A percentile compares a stretch with the other conserved stretches of the same genome.
These are phyloP conservation scores for Acrossocheilus fasciatus DNA, from an alignment of 2,797 vertebrate species.

Conservation along the genomic window DNA sequence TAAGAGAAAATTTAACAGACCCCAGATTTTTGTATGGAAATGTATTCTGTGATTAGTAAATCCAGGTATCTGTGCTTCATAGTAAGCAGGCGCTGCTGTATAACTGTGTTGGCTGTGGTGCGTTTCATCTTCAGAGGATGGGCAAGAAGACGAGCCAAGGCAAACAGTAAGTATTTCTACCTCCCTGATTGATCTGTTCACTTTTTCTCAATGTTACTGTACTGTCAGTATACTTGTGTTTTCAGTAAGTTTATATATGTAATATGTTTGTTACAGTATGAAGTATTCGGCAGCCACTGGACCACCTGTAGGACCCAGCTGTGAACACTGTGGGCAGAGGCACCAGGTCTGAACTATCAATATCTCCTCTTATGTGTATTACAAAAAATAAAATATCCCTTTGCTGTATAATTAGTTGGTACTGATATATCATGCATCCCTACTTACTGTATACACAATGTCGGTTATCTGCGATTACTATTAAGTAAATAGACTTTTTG, in stretches of 20 bases:
- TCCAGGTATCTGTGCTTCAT: slow-evolving; percentile 4
- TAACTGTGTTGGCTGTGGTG: slow-evolving; percentile 90
- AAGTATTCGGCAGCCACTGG: slow-evolving; percentile 88
- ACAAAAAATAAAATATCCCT: neutral
- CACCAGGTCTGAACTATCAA: slow-evolving; percentile 81
- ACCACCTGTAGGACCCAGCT: slow-evolving; percentile 82
- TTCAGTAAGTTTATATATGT: neutral
- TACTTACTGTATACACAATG: too few species aligned
- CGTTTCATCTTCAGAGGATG: slow-evolving; percentile 87
- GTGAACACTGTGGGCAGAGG: slow-evolving; percentile 88
- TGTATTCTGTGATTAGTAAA: neutral
- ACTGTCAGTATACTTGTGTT: neutral
- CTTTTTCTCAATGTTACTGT: neutral
- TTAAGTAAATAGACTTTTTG: too few species aligned
- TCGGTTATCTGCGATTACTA: neutral
- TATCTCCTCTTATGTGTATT: neutral
- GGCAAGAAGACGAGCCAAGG: slow-evolving; percentile 80
- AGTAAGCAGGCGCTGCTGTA: slow-evolving; percentile 90
- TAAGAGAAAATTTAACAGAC: too few species aligned
- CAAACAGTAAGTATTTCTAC: slow-evolving; percentile 75
- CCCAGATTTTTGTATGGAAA: neutral
- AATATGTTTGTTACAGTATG: slow-evolving; percentile 74
- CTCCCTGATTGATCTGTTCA: neutral
- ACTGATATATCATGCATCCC: neutral
- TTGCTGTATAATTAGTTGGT: neutral